Base-by-base conservation (phyloP, 2,113 vertebrate genomes). In the Serilophus lunatus region DNA sequence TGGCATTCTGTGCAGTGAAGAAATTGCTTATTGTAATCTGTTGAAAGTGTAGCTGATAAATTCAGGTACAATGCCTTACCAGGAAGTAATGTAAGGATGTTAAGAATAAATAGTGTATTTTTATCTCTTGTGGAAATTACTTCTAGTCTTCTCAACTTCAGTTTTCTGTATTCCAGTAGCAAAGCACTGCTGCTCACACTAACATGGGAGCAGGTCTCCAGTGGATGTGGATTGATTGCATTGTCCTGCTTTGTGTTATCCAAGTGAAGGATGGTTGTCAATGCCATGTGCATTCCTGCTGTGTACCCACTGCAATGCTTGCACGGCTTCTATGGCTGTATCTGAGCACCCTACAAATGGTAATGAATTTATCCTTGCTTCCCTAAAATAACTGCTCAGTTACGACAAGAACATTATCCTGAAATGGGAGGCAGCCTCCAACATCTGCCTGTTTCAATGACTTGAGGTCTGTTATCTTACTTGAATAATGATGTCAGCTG, bases 351-450 rank as follows among this genome's bases (percentile, higher is more conserved):
- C 57, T 86, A 51, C 88, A 68, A 86, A 76, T 29, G 56, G 64
- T 93, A 96, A 94, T 94, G 95, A 94, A 95, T 96, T 96, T 96
- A 94, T 94, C 95, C 82, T 90, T 83, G 88, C 76, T 92, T 96
- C 80, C 92, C 69, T 94, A 86, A 93, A 96, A 93, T 96, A 95
- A 96, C 83, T 83, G 92, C 82, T 88, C 61, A 56, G 82, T 94
- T 96, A 86, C 4, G 50, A 75, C 76, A 76, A 20, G 40, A 60
- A 17, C 72, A 88, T 95, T 69, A 86, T 91, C 95, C 92, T 79
- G 60, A 35, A 87, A 78, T 70, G 61, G 54, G 70, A 96, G 90
- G 63, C 88, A 94, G 45, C 90, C 88, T 95, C 86, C 61, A 90
- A 90, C 93, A 92, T 94, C 93, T 96, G 95, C 86, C 88, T 85